Evolutionary conservation across 2,888 invertebrate species (phyloP).

Genomic region (Brachynemurus nebulosus): DNA sequence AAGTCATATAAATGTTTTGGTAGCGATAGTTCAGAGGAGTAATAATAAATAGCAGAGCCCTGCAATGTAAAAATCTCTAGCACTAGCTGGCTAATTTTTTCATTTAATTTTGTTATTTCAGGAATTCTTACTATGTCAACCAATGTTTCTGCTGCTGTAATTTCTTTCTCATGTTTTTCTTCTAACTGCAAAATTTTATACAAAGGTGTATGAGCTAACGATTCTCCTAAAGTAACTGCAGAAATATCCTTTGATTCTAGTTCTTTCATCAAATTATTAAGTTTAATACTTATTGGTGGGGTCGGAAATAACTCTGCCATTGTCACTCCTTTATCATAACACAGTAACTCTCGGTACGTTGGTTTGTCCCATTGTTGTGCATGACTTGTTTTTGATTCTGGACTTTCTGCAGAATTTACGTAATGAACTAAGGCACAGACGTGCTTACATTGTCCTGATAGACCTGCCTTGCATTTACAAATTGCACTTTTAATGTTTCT

Average conservation of each 20-base stretch:
- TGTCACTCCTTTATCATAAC: constrained; percentile 1
- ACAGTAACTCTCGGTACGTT: background rate
- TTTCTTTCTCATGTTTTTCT: constrained; percentile 13
- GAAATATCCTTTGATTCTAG: background rate
- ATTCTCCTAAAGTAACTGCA: constrained; percentile 1
- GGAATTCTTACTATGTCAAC: constrained; percentile 9
- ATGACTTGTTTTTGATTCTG: constrained; percentile 3
- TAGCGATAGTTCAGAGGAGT: constrained; percentile 8
- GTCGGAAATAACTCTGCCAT: background rate
- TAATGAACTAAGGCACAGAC: background rate
- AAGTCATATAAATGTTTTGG: constrained; percentile 12
- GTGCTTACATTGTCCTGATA: background rate
- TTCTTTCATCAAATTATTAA: background rate
- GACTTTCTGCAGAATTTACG: background rate
- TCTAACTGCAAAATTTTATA: constrained; percentile 11
- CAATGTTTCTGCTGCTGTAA: constrained; percentile 14
- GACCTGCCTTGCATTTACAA: constrained; percentile 1
- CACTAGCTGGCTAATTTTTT: constrained; percentile 12
- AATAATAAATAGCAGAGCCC: constrained; percentile 9
- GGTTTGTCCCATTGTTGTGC: constrained; percentile 1
- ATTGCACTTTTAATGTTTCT: background rate
- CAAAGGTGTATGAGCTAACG: constrained; percentile 10
- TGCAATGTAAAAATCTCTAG: no score
- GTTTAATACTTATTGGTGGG: background rate
- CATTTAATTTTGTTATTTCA: constrained; percentile 9